Base-by-base conservation (phyloP, 2,888 invertebrate genomes). In the Dryococelus australis region DNA sequence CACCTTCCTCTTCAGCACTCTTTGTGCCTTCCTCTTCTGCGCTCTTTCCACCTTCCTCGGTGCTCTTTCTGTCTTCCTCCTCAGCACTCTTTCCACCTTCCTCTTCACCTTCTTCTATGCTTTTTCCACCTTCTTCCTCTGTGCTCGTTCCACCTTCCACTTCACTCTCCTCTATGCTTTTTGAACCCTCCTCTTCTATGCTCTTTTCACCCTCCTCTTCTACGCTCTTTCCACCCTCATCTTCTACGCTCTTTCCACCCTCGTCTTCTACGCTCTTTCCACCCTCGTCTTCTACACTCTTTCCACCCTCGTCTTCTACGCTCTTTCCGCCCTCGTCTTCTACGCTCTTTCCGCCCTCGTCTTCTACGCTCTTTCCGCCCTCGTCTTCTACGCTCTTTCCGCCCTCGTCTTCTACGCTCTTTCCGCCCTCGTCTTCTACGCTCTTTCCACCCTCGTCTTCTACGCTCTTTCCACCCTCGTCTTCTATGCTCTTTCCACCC, bases 81-180 rank as follows among this genome's bases (percentile, higher is more conserved):
- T 86, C 86, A 27, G 28, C 86, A 43, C 43, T 43, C 53, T 47
- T 81, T 16, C 80, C 20, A 43, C 43, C n/a, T 83, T 86, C 86
- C 85, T 89, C 89, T 86, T 90, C 89, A 86, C 89, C 89, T 87
- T 27, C 84, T 27, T 86, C 89, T 13, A 87, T 87, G 27, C 81
- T 88, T 86, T 89, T 88, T 79, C 85, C 88, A 24, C 65, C 81
- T 26, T 47, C 78, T 35, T 85, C 85, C 84, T 84, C 87, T 16
- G 24, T 10, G n/a, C 65, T 85, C 28, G 86, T 83, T 84, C 90
- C 90, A 89, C 35, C 83, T 83, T 83, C 16, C 43, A 89, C 90
- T 87, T 86, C 89, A 27, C 85, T 87, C 10, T 90, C 91, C 88
- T 92, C 92, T 89, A 88, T 89, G 86, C 81, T 88, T 27, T 81